phyloP scores from a whole-genome alignment of 2,797 vertebrate genomes.

The Dromococcyx pavoninus region DNA sequence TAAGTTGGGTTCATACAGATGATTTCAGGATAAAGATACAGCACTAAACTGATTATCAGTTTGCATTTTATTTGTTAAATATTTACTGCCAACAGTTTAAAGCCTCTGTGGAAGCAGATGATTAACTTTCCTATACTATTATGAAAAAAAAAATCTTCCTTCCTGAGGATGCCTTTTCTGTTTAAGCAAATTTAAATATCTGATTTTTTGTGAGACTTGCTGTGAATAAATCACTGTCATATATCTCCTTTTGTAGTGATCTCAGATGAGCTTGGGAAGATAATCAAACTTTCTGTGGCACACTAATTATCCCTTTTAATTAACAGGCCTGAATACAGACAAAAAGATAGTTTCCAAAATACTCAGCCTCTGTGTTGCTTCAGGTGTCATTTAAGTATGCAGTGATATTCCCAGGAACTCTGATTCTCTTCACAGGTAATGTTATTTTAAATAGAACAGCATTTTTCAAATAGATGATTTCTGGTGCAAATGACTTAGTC shows the following conservation, averaged over 20 bases:
- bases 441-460: not conserved
- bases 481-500: not conserved
- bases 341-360: not conserved
- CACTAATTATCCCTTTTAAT: not conserved
- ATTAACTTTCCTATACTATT: not conserved
- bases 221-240: not conserved
- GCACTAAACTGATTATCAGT: not conserved
- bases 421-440: not conserved
- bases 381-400: not conserved
- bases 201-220: not conserved
- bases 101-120: not conserved
- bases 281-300: not conserved
- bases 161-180: not conserved
- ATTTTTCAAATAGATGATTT: not conserved
- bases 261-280: not conserved
- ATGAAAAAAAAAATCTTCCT: conserved; percentile 4
- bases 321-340: not conserved
- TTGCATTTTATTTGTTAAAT: not conserved
- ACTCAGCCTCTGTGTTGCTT: not conserved
- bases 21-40: not conserved
- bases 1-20: not conserved
- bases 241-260: not conserved
- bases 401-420: not conserved
- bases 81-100: not conserved
- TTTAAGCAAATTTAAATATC: not conserved